These are phyloP conservation scores for Sandelia bainsii DNA, from an alignment of 2,797 vertebrate species.

Conservation along the genomic window DNA sequence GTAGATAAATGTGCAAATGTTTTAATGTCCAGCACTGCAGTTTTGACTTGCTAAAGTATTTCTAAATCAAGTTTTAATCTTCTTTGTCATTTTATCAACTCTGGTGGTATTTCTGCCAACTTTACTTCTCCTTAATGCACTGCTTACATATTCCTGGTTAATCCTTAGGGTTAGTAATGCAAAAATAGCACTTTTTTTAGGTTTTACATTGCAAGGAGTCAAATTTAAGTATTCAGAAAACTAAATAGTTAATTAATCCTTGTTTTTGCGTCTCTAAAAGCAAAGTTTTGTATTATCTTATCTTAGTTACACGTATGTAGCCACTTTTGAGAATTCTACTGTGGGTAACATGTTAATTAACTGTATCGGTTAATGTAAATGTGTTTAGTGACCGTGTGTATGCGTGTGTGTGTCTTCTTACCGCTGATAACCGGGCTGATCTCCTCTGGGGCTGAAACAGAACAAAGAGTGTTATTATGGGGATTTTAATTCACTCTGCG, in stretches of 20 bases:
- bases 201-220: neutral
- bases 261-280: neutral
- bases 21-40: neutral
- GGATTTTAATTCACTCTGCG: slow-evolving; percentile 16
- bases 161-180: neutral
- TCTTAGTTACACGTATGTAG: neutral
- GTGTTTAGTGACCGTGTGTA: neutral
- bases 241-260: neutral
- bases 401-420: slow-evolving; percentile 77
- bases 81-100: neutral
- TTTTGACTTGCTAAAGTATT: neutral
- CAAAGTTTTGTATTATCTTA: neutral
- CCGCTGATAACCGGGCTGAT: slow-evolving; percentile 93
- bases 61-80: neutral
- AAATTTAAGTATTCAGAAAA: neutral
- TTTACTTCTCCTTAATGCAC: neutral
- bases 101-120: neutral
- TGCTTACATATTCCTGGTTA: neutral
- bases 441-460: slow-evolving; percentile 92
- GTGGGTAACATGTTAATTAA: neutral
- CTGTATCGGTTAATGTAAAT: neutral
- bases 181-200: neutral
- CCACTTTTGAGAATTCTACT: neutral
- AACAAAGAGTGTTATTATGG: slow-evolving; percentile 19
- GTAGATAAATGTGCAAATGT: neutral